Conservation (phyloP, 1,140 invertebrate genomes). For the Thalassaphorura encarpata region DNA sequence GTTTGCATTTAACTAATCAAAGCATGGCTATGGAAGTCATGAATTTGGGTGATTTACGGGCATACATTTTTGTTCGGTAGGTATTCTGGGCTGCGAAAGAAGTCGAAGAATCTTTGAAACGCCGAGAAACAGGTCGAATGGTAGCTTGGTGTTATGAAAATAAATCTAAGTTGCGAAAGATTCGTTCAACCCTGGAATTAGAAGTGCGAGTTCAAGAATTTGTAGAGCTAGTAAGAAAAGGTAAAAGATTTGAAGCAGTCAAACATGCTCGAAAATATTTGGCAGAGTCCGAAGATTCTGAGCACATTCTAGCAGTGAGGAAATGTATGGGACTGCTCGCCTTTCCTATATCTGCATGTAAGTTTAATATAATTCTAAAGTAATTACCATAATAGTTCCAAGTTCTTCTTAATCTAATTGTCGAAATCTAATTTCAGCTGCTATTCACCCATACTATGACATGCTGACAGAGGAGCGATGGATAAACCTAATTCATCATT, state of each 20-base stretch:
- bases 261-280: slow-evolving; percentile 89
- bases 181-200: slow-evolving; percentile 25
- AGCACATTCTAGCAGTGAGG: slow-evolving; percentile 76
- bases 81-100: slow-evolving; percentile 34
- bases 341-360: slow-evolving; percentile 69
- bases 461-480: slow-evolving; percentile 59
- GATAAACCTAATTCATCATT: slow-evolving; percentile 76
- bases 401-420: slow-evolving; percentile 1
- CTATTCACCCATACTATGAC: slow-evolving; percentile 55
- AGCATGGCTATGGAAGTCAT: not conserved
- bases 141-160: slow-evolving; percentile 97
- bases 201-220: slow-evolving; percentile 83
- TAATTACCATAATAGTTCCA: not conserved
- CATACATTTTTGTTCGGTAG: not conserved
- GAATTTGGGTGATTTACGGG: not conserved
- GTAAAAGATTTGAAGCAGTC: slow-evolving; percentile 79
- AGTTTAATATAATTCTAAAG: slow-evolving; percentile 5
- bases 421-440: slow-evolving; percentile 20
- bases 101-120: slow-evolving; percentile 50
- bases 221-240: slow-evolving; percentile 80
- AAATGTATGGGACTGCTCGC: slow-evolving; percentile 91
- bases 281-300: slow-evolving; percentile 63
- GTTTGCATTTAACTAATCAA: not conserved
- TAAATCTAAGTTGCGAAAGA: slow-evolving; percentile 61
- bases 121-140: slow-evolving; percentile 75